Evolutionary conservation across 2,113 vertebrate genomes (phyloP).

Genomic region (Thunnus maccoyii): DNA sequence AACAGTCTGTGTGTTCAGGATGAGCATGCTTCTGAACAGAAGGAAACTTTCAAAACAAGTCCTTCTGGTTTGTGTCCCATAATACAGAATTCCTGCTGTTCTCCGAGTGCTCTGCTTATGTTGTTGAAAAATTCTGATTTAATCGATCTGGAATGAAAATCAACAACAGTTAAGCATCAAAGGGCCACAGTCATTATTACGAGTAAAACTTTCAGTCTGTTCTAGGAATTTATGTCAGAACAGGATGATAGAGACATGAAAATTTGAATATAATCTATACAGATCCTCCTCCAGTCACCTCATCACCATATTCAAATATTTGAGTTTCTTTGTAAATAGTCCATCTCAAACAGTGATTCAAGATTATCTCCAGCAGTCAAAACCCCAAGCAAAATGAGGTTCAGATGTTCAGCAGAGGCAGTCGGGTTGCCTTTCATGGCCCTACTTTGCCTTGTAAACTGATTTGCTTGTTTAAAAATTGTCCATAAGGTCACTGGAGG

Average conservation of each 20-base stretch:
- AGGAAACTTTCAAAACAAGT: conserved; percentile 61
- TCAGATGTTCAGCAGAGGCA: conserved; percentile 6
- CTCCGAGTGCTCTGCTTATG: conserved; percentile 20
- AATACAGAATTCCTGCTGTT: conserved; percentile 38
- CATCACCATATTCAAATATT: conserved; percentile 72
- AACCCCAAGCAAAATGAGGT: conserved; percentile 1
- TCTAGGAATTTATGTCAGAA: conserved; percentile 37
- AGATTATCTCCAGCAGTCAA: conserved; percentile 38
- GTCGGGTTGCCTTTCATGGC: background rate
- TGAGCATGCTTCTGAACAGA: conserved; percentile 47
- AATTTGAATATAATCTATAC: conserved; percentile 57
- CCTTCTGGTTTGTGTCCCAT: conserved; percentile 38
- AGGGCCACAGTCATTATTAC: conserved; percentile 20
- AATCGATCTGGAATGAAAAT: conserved; percentile 41
- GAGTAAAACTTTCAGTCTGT: conserved; percentile 28
- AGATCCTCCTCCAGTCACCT: conserved; percentile 48
- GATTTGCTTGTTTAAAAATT: conserved; percentile 38
- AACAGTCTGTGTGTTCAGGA: conserved; percentile 39
- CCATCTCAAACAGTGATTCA: conserved; percentile 35
- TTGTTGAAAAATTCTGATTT: conserved; percentile 41
- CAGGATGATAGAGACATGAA: conserved; percentile 15
- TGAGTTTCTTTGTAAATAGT: conserved; percentile 51
- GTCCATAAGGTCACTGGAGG: conserved; percentile 31
- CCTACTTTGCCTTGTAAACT: conserved; percentile 28
- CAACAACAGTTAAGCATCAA: conserved; percentile 5